A percentile compares a stretch with the other conserved stretches of the same genome.
Conservation (phyloP, 1,140 invertebrate species). For the Bradynema listronoti region DNA sequence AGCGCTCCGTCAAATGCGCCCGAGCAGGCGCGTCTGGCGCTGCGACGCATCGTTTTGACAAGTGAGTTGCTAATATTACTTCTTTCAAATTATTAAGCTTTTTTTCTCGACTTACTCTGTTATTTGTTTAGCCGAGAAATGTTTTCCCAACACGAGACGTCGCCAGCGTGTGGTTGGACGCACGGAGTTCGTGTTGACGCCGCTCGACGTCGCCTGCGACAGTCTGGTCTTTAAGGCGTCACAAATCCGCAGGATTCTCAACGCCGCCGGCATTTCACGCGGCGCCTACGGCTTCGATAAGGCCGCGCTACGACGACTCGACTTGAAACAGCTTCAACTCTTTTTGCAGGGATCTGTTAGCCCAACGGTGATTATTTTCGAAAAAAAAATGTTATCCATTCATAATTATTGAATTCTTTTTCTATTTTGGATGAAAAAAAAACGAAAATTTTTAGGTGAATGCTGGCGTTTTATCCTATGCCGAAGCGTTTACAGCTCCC, state of each 20-base stretch:
- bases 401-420: too few species aligned
- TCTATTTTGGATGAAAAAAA: too few species aligned
- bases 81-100: neutral
- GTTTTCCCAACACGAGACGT: slow-evolving; percentile 35
- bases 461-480: slow-evolving; percentile 41
- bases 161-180: slow-evolving; percentile 28
- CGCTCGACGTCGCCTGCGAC: slow-evolving; percentile 41
- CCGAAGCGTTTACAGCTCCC: slow-evolving; percentile 41
- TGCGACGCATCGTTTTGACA: slow-evolving; percentile 35
- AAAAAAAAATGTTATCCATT: too few species aligned
- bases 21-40: slow-evolving; percentile 38
- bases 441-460: slow-evolving; percentile 28
- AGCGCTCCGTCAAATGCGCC: slow-evolving; percentile 23
- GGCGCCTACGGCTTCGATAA: slow-evolving; percentile 17
- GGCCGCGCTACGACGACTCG: slow-evolving; percentile 21
- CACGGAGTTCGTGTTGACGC: slow-evolving; percentile 29
- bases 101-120: neutral
- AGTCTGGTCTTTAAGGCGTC: slow-evolving; percentile 32
- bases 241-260: slow-evolving; percentile 40
- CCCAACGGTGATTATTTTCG: slow-evolving; percentile 30
- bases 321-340: slow-evolving; percentile 40
- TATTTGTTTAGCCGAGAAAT: slow-evolving; percentile 35
- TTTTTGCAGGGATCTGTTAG: slow-evolving; percentile 43
- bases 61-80: slow-evolving; percentile 12
- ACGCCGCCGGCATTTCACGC: slow-evolving; percentile 34